phyloP scores from a whole-genome alignment of 2,797 vertebrate species.

The Platalea minor region DNA sequence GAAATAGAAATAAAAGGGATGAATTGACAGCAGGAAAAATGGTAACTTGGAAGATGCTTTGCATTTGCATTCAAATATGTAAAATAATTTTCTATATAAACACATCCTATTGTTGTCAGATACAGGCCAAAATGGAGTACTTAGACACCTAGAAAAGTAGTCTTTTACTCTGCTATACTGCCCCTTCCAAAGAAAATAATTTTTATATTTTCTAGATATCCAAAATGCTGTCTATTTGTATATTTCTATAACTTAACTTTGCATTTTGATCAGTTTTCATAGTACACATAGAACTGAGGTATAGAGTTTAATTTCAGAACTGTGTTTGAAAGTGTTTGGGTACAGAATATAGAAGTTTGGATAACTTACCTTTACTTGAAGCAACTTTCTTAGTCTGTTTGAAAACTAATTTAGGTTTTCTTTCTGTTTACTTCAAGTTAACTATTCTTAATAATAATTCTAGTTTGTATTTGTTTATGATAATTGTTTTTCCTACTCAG shows the following conservation, averaged over 20 bases:
- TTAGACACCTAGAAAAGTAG: neutral
- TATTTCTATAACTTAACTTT: neutral
- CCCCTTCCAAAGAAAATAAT: neutral
- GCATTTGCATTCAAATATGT: neutral
- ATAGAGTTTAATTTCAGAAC: neutral
- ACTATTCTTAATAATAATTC: neutral
- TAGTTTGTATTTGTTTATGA: neutral
- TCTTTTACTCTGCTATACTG: neutral
- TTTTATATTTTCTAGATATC: neutral
- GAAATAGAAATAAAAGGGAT: neutral
- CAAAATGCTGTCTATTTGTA: neutral
- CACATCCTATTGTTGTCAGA: neutral
- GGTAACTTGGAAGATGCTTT: neutral
- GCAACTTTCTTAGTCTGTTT: neutral
- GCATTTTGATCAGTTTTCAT: neutral
- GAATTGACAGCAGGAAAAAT: neutral
- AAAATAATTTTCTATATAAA: neutral
- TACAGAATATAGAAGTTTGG: neutral
- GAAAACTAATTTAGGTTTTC: neutral
- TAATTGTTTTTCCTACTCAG: neutral
- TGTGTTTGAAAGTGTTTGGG: neutral
- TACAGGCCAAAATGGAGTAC: neutral
- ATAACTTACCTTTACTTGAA: neutral
- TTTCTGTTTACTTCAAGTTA: neutral
- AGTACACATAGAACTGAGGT: neutral